Base-by-base conservation (phyloP, 2,888 invertebrate genomes). In the Machimus atricapillus region DNA sequence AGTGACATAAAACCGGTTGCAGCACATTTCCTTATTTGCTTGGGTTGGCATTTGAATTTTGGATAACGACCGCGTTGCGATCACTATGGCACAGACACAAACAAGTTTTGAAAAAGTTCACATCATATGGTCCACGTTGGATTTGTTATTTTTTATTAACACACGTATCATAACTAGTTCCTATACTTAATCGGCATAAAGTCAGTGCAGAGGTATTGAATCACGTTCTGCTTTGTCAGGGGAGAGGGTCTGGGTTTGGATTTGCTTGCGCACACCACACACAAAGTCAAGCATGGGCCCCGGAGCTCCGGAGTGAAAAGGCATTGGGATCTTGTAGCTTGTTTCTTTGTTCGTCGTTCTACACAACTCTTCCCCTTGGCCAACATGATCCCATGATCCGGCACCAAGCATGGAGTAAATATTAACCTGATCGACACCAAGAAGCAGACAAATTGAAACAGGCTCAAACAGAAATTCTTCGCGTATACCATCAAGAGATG, bases 21-120 rank as follows among this genome's bases (percentile, higher is more conserved):
- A 85, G 46, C 73, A 74, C 43, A 85, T 85, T 85, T 85, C 85
- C 85, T 85, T 85, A 74, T 85, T 85, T 74, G 85, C 85, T 74
- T 85, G 85, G 74, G 74, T 74, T 85, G 85, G 74, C 85, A 85
- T 85, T 85, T 85, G 85, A 85, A 85, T 74, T 85, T 85, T 85
- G 85, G 85, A 73, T 74, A 74, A 40, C 73, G 85, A 85, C 46
- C 74, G 73, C n/a, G 43, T n/a, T 74, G 85, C 46, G 85, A 74
- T 85, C 66, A 66, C 58, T 66, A 40, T 73, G 43, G 27, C 37
- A 85, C 82, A 58, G 31, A 34, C 16, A 52, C 58, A 37, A 56
- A 76, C 31, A 37, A 58, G 19, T 82, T 52, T 34, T 9, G 40
- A 34, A 27, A 56, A 81, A 82, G 66, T 82, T 66, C 82, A 82